Percentiles rank a stretch among this genome's conserved stretches.
Conservation (phyloP, 2,888 invertebrate species). For the Orthonevra nobilis region DNA sequence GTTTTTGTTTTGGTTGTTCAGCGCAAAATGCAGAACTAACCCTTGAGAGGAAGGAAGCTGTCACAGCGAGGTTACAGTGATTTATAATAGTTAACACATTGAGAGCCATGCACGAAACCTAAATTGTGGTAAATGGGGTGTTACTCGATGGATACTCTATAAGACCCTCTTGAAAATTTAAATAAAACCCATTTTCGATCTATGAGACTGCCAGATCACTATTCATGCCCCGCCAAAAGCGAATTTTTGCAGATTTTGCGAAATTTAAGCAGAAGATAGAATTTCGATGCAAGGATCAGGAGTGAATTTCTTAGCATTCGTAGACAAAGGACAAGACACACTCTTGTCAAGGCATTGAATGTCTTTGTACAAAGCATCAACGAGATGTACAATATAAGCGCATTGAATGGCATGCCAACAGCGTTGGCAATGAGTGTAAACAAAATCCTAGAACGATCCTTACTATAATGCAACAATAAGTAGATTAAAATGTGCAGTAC, state of each 20-base stretch:
- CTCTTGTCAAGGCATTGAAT: not conserved
- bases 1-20: slow-evolving; percentile 24
- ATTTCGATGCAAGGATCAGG: not conserved
- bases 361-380: slow-evolving; percentile 6
- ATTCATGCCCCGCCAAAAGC: not conserved
- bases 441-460: too few species aligned
- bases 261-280: not conserved
- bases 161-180: slow-evolving; percentile 12
- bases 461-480: slow-evolving; percentile 41
- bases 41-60: slow-evolving; percentile 54
- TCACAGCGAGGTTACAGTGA: slow-evolving; percentile 56
- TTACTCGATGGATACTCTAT: slow-evolving; percentile 17
- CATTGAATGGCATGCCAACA: slow-evolving; percentile 14
- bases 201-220: not conserved
- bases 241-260: slow-evolving; percentile 1
- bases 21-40: slow-evolving; percentile 42
- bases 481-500: slow-evolving; percentile 48
- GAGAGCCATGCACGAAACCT: not conserved
- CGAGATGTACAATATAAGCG: slow-evolving; percentile 25
- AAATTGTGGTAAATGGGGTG: slow-evolving; percentile 15
- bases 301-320: not conserved
- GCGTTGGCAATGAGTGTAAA: slow-evolving; percentile 7
- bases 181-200: not conserved
- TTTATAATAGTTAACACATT: slow-evolving; percentile 56
- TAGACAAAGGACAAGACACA: slow-evolving; percentile 1